A percentile compares a stretch with the other conserved stretches of the same genome.
phyloP scores from a whole-genome alignment of 2,888 invertebrate genomes.

The Tetragnatha montana region DNA sequence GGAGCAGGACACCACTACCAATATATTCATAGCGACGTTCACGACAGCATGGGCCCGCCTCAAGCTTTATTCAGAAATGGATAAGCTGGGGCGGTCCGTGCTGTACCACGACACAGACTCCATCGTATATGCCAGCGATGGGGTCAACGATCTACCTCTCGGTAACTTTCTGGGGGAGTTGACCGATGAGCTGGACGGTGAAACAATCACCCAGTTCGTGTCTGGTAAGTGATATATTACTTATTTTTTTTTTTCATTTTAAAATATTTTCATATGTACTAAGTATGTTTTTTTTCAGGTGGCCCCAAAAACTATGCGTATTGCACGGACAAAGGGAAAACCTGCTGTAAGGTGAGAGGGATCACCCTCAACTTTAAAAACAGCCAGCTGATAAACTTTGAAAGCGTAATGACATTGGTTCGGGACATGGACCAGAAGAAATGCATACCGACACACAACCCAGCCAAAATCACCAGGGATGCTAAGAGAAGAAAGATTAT shows the following conservation, averaged over 20 bases:
- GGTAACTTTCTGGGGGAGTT: too few species aligned
- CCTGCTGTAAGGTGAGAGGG: background rate
- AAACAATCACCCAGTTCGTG: too few species aligned
- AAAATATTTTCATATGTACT: background rate
- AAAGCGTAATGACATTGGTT: background rate
- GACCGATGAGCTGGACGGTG: too few species aligned
- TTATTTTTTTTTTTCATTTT: background rate
- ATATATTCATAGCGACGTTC: slow-evolving; percentile 44
- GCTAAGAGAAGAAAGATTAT: background rate
- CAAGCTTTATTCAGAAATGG: slow-evolving; percentile 7
- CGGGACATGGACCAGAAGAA: background rate
- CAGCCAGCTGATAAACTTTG: slow-evolving; percentile 1
- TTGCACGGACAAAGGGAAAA: background rate
- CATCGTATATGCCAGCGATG: too few species aligned
- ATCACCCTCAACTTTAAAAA: slow-evolving; percentile 6
- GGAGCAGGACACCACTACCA: slow-evolving; percentile 2
- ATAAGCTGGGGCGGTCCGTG: slow-evolving; percentile 10
- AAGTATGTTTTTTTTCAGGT: background rate
- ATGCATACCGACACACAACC: background rate
- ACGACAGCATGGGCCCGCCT: slow-evolving; percentile 23
- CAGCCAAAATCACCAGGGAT: background rate
- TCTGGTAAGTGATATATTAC: too few species aligned
- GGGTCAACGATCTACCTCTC: too few species aligned
- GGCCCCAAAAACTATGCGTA: slow-evolving; percentile 5
- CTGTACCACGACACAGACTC: too few species aligned